Percentiles rank a stretch among this genome's conserved stretches.
Evolutionary conservation across 2,797 vertebrate genomes (phyloP).

Genomic region (Periophthalmus magnuspinnatus): DNA sequence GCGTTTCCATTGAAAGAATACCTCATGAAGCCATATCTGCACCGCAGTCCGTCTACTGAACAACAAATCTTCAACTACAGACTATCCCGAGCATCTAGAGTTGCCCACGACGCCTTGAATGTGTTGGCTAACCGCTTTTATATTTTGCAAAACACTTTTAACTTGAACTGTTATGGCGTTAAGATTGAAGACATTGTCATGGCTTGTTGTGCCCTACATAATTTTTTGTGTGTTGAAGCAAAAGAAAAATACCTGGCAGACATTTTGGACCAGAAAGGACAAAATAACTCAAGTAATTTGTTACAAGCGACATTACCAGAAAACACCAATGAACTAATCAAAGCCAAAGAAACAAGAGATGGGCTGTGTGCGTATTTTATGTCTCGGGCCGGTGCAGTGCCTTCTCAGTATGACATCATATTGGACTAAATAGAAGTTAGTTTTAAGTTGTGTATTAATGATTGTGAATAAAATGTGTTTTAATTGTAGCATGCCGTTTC

Average conservation of each 20-base stretch:
- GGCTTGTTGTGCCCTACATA: slow-evolving; percentile 1
- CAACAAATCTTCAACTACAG: background rate
- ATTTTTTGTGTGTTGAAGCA: background rate
- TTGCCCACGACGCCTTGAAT: background rate
- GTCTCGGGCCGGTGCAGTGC: background rate
- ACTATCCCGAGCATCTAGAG: background rate
- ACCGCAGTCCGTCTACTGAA: background rate
- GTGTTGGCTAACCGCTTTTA: background rate
- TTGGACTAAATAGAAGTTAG: background rate
- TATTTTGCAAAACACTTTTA: background rate
- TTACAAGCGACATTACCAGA: background rate
- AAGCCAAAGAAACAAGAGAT: background rate
- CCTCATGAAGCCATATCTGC: background rate
- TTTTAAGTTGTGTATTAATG: background rate
- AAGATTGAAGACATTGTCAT: slow-evolving; percentile 7
- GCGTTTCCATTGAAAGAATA: background rate
- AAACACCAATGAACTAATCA: background rate
- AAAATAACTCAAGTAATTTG: background rate
- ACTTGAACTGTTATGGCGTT: background rate
- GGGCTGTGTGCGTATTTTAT: background rate
- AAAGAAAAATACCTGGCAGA: background rate
- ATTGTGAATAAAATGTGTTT: background rate
- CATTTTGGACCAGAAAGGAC: background rate
- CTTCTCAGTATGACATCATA: background rate
- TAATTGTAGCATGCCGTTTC: too few species aligned